Evolutionary conservation across 2,888 invertebrate species (phyloP), one percentile per base, ranked within the genome.

Genomic region (Drosophila quasianomalipes): DNA sequence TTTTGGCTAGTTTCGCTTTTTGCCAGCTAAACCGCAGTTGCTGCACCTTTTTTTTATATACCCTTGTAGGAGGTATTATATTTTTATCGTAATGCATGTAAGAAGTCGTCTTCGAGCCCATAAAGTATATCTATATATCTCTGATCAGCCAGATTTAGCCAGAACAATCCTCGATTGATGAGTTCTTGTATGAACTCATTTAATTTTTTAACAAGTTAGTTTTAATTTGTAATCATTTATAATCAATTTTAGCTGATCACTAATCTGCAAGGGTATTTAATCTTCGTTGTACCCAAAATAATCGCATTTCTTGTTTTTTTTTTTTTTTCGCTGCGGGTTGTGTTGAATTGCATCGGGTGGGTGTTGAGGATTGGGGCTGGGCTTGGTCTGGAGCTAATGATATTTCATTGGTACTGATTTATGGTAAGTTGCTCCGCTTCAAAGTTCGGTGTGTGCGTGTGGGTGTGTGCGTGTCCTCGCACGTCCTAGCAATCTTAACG

Each of bases 371-470:
- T 16, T 3, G 30, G 41, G 39, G 49, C 41, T 74, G 49, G 52
- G 70, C 57, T 60, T 53, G 58, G 70, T 78, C 70, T 75, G 77
- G 62, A 78, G 72, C 77, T 89, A 81, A 81, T 90, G 80, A 82
- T 80, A 89, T 90, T 91, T 88, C 84, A 91, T 89, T 89, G 81
- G 66, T 65, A 77, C 80, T 85, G 89, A 89, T 89, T 89, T 91
- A 89, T 88, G 74, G 75, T 74, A 65, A 70, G 73, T 64, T 81
- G 73, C 55, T 68, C 55, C 55, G 77, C 68, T 66, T 62, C 68
- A 63, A 70, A 63, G 53, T 70, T 63, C 31, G 39, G 55, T 33
- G 68, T 57, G 68, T 30, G 31, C 3, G 7, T 19, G 37, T 26
- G 12, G 26, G 28, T n/a, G 19, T 22, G 26, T 53, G 39, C 30